A percentile compares a stretch with the other conserved stretches of the same genome.
Evolutionary conservation across 2,797 vertebrate species (phyloP).

Genomic region (Melanotaenia trifasciata): DNA sequence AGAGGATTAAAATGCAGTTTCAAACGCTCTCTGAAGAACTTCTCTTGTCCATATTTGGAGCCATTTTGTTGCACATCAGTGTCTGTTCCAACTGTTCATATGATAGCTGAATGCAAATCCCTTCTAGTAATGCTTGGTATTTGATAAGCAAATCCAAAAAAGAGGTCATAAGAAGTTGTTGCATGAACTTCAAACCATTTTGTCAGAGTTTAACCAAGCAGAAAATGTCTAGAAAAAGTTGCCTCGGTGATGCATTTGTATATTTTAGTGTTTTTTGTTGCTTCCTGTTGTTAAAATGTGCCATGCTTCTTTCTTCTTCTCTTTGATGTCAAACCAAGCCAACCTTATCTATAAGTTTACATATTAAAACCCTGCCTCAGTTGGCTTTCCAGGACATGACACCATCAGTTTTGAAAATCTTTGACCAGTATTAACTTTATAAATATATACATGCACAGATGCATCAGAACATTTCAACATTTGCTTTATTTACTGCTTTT

Average conservation of each 20-base stretch:
- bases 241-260: not conserved
- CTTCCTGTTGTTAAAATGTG: conserved; percentile 4
- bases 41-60: conserved; percentile 57
- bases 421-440: too few species aligned
- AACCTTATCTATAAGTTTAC: not conserved
- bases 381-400: not conserved
- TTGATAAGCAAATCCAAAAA: conserved; percentile 30
- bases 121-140: conserved; percentile 7
- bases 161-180: conserved; percentile 21
- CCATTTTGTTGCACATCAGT: conserved; percentile 32
- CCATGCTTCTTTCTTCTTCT: not conserved
- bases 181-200: conserved; percentile 5
- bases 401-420: not conserved
- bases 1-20: conserved; percentile 40
- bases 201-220: conserved; percentile 6
- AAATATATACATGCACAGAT: not conserved
- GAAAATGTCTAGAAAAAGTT: not conserved
- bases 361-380: not conserved
- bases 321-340: not conserved
- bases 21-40: conserved; percentile 30
- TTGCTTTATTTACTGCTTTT: not conserved
- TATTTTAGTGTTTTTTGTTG: not conserved
- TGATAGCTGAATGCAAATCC: conserved; percentile 24
- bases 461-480: not conserved
- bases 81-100: conserved; percentile 27